Evolutionary conservation across 1,140 invertebrate species (phyloP), one percentile per base, ranked within the genome.

Genomic region (Belonocnema kinseyi): DNA sequence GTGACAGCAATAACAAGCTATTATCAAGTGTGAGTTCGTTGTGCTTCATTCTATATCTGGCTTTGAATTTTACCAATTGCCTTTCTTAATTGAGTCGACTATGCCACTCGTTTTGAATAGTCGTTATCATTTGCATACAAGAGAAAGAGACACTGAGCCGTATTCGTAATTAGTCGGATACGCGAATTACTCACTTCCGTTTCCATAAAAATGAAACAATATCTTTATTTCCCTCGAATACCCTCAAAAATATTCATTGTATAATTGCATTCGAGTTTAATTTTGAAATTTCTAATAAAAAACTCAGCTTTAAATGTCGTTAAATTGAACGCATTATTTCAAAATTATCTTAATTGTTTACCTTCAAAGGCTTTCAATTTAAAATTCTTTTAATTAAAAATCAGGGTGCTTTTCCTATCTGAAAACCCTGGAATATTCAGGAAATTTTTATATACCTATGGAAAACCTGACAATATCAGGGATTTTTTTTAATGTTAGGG

Each of bases 41-140:
- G 81, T 72, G 79, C 78, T 54, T 53, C 50, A 71, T 74, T 76
- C 70, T 66, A 66, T 80, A 75, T 78, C 46, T 73, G 74, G 53
- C 77, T 76, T 51, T 73, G 66, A 76, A 78, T 82, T 85, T 84
- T 77, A 75, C 77, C 79, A 85, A 85, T 85, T 85, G 79, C 79
- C 81, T 85, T 82, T 79, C 81, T 77, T 84, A 85, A 85, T 85
- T 85, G 83, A 58, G 74, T 58, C 54, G 58, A 75, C 75, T 40
- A 40, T 26, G 13, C 33, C 40, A 66, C 33, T 66, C 12, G 33
- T 66, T 66, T 66, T 66, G 33, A 66, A 66, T 46, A 66, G 26
- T 40, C 33, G 61, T 66, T 66, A 66, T 40, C 26, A 66, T 66
- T 66, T 66, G 61, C 61, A 66, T 66, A 66, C 61, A 66, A 66